Base-by-base conservation (phyloP, 1,140 invertebrate genomes). In the Kradibia gibbosae region DNA sequence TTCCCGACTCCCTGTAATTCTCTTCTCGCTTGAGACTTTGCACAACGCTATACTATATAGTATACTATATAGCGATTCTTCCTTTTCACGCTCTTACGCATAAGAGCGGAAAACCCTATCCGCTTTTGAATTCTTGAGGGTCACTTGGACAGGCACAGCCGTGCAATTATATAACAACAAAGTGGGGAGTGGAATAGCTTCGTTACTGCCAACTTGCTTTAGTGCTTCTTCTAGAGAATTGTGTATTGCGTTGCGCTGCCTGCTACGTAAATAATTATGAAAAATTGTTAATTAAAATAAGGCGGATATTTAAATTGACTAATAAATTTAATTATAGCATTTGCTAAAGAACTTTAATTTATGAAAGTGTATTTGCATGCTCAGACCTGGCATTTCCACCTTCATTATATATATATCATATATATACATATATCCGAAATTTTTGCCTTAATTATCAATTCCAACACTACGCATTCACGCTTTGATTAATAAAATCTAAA, bases 1-100 rank as follows among this genome's bases (percentile, higher is more conserved):
- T 87, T 88, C 88, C 87, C 86, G 84, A 85, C 82, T 85, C 81
- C 80, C 82, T 85, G 85, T 88, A 88, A 88, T 73, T 85, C 78
- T 83, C 39, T 28, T 79, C 65, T 76, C 55, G 31, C 80, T 45
- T n/a, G 57, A 67, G 34, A 20, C 39, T 74, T 78, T 48, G 36
- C 57, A 11, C 53, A 39, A 57, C 45, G 25, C 53, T 67, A 1
- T 22, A 17, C 28, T 50, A 11, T 55, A 74, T 34, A 25, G 31
- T 15, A 25, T 53, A 17, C 67, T 50, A n/a, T 79, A 67, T n/a
- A n/a, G n/a, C 31, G 28, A 31, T 57, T 71, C 78, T 72, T 73
- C 70, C 78, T 53, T 53, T 34, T 3, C 72, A n/a, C 53, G 72
- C 72, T 53, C 34, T 22, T 36, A n/a, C 48, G 72, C 53, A 13